These are phyloP conservation scores for Nylanderia fulva DNA, from an alignment of 1,140 invertebrate species.

Conservation along the genomic window DNA sequence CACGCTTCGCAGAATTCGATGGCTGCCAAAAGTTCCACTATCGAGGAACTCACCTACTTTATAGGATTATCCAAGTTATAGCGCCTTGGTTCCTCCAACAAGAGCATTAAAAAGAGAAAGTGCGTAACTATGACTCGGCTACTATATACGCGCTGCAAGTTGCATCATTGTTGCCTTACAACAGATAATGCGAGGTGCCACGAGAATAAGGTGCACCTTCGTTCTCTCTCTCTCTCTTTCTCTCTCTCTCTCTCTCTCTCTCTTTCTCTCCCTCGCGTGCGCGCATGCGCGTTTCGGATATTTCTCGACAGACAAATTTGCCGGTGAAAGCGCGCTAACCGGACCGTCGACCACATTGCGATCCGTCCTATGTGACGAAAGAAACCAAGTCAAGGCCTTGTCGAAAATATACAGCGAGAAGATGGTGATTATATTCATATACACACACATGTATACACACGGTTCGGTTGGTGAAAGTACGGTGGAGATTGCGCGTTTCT, in stretches of 20 bases:
- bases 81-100: background rate
- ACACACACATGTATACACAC: constrained; percentile 69
- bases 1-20: no score
- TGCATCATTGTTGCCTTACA: constrained; percentile 43
- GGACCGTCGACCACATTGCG: background rate
- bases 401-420: constrained; percentile 62
- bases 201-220: background rate
- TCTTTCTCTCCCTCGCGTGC: background rate
- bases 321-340: constrained; percentile 63
- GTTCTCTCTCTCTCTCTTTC: background rate
- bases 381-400: constrained; percentile 82
- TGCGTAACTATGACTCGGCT: constrained; percentile 45
- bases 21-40: no score
- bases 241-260: background rate
- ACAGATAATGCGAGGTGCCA: constrained; percentile 11
- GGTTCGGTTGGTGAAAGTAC: constrained; percentile 81
- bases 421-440: constrained; percentile 46
- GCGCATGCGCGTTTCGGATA: background rate
- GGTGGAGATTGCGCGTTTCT: constrained; percentile 51
- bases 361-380: constrained; percentile 26
- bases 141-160: constrained; percentile 12
- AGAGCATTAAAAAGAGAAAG: constrained; percentile 54
- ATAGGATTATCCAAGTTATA: no score
- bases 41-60: no score
- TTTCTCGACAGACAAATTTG: constrained; percentile 29